Percentiles rank a stretch among this genome's conserved stretches.
phyloP scores from a whole-genome alignment of 2,113 vertebrate species.

The Eulemur macaco region DNA sequence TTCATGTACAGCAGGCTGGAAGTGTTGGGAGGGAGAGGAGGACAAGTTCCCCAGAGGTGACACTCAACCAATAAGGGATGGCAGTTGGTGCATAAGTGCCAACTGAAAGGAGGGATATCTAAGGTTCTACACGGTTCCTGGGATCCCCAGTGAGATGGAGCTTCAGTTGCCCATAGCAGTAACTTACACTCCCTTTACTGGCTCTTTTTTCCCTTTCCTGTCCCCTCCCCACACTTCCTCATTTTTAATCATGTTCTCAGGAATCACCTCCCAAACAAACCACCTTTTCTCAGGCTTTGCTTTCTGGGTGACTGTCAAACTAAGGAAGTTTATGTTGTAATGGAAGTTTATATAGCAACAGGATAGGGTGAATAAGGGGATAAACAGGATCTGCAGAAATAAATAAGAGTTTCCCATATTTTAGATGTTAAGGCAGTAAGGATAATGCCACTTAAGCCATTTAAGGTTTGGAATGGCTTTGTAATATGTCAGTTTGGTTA shows the following conservation, averaged over 20 bases:
- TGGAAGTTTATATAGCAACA: not conserved
- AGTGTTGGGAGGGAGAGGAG: not conserved
- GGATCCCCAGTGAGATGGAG: not conserved
- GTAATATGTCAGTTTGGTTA: not conserved
- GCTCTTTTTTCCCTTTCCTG: not conserved
- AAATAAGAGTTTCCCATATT: not conserved
- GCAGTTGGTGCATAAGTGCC: not conserved
- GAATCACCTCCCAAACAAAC: not conserved
- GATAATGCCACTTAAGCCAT: not conserved
- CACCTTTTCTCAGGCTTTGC: not conserved
- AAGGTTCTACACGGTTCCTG: not conserved
- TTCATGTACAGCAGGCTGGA: not conserved
- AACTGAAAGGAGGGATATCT: too few species aligned
- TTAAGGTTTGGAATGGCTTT: not conserved
- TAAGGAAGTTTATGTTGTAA: not conserved
- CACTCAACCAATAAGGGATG: not conserved
- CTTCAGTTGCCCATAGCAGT: not conserved
- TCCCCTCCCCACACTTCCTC: accelerated
- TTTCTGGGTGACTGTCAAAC: not conserved
- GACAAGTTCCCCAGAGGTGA: not conserved
- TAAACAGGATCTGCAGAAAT: not conserved
- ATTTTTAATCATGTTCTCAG: not conserved
- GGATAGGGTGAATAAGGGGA: too few species aligned
- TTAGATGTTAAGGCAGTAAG: not conserved
- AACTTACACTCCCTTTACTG: not conserved